Base-by-base conservation (phyloP, 1,140 invertebrate genomes). In the Plutomurus gul region DNA sequence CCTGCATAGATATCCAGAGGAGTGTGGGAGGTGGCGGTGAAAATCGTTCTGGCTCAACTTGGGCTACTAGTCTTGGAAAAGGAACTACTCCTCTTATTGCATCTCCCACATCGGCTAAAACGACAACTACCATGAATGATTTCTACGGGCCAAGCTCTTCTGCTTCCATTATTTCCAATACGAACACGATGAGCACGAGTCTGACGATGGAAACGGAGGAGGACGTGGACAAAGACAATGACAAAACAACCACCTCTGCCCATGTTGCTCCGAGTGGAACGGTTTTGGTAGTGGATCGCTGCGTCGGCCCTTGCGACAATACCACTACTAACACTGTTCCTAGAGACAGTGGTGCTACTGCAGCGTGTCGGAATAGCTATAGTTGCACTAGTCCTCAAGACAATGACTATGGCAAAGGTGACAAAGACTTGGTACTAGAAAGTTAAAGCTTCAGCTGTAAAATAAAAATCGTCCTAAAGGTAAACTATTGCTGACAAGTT, bases 401-500 rank as follows among this genome's bases (percentile, higher is more conserved):
- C 51, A 60, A 60, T 65, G 56, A 33, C 56, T 33, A 65, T 65
- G 30, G 56, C n/a, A 27, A 36, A n/a, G 16, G 56, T 65, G 56
- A 65, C 56, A 65, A 33, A 65, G 56, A 65, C 56, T 33, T 60
- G 51, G 51, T 65, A 65, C 39, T 43, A 43, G 39, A 43, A 27
- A n/a, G 22, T 13, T 30, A 56, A 56, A 56, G 25, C 51, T 51
- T 36, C 30, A 36, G 56, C 56, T 36, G 18, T 65, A 65, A 65
- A 65, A 65, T 65, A 65, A 65, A 65, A 65, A 65, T 65, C 36
- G 56, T 30, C 56, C 56, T 65, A 65, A 65, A 65, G 56, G 30
- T 65, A 65, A 65, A 65, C 56, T 65, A 65, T 65, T n/a, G 56
- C 56, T 65, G 56, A 65, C 56, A 65, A 65, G 56, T 65, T 65